Percentiles rank a stretch among this genome's conserved stretches.
These are phyloP conservation scores for Chrysocyon brachyurus DNA, from an alignment of 2,797 vertebrate genomes.

Conservation along the genomic window DNA sequence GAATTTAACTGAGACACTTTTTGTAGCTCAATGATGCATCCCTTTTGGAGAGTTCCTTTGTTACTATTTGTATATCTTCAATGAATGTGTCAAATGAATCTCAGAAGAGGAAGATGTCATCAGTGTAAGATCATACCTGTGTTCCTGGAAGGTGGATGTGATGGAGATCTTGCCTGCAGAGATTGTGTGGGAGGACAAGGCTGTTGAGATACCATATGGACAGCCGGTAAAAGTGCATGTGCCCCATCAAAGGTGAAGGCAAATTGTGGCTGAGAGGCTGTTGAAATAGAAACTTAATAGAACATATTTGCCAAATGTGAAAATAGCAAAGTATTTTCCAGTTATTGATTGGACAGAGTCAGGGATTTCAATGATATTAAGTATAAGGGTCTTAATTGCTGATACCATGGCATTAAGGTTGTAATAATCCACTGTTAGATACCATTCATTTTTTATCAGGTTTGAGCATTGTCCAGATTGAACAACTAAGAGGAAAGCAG, in stretches of 20 bases:
- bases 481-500: not conserved
- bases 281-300: not conserved
- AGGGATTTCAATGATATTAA: not conserved
- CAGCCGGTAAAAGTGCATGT: not conserved
- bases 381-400: not conserved
- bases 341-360: not conserved
- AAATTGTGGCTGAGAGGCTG: not conserved
- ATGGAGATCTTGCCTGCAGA: not conserved
- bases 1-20: not conserved
- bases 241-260: not conserved
- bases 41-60: not conserved
- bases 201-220: not conserved
- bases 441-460: not conserved
- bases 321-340: not conserved
- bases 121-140: not conserved
- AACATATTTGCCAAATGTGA: not conserved
- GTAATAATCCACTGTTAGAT: not conserved
- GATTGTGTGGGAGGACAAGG: not conserved
- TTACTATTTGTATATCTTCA: not conserved
- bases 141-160: not conserved
- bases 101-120: not conserved
- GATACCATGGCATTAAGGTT: not conserved
- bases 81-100: not conserved
- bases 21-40: not conserved
- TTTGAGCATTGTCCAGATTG: not conserved